Percentiles rank a stretch among this genome's conserved stretches.
Evolutionary conservation across 2,797 vertebrate genomes (phyloP).

Genomic region (Coranthus polyacanthus): DNA sequence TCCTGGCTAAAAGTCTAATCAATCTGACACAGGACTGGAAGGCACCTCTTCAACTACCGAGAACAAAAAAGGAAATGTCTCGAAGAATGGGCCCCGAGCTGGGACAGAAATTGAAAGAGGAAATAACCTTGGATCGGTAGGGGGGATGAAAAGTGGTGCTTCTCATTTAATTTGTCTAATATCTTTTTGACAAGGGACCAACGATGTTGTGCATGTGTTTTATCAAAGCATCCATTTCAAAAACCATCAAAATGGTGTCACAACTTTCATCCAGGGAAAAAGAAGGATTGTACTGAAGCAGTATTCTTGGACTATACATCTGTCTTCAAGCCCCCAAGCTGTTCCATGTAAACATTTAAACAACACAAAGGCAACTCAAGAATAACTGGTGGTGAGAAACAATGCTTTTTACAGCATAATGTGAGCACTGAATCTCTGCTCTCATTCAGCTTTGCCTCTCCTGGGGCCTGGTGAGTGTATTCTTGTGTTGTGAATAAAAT

Average conservation of each 20-base stretch:
- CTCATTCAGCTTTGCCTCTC: conserved; percentile 80
- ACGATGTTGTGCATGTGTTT: conserved; percentile 43
- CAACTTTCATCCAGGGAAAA: conserved; percentile 61
- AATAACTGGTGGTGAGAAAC: conserved; percentile 79
- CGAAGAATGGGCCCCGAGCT: conserved; percentile 54
- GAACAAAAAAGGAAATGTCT: conserved; percentile 67
- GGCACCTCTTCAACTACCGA: conserved; percentile 65
- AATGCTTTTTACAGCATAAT: conserved; percentile 82
- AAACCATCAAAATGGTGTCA: conserved; percentile 65
- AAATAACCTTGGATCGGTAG: conserved; percentile 67
- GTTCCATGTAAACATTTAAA: conserved; percentile 88
- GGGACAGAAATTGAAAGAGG: conserved; percentile 49
- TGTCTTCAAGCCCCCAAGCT: conserved; percentile 81
- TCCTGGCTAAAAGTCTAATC: conserved; percentile 81
- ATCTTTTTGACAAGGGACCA: conserved; percentile 62
- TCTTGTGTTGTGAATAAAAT: conserved; percentile 86
- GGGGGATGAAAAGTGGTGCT: conserved; percentile 32
- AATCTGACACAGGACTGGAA: conserved; percentile 74
- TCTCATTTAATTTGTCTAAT: conserved; percentile 69
- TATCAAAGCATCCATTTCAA: conserved; percentile 58
- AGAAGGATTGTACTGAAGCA: conserved; percentile 63
- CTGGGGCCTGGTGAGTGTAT: conserved; percentile 83
- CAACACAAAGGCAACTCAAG: conserved; percentile 83
- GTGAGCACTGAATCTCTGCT: conserved; percentile 75
- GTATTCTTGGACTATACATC: conserved; percentile 78